Percentiles rank a stretch among this genome's conserved stretches.
These are phyloP conservation scores for Anolis apletophallus DNA, from an alignment of 2,797 vertebrate genomes.

Conservation along the genomic window DNA sequence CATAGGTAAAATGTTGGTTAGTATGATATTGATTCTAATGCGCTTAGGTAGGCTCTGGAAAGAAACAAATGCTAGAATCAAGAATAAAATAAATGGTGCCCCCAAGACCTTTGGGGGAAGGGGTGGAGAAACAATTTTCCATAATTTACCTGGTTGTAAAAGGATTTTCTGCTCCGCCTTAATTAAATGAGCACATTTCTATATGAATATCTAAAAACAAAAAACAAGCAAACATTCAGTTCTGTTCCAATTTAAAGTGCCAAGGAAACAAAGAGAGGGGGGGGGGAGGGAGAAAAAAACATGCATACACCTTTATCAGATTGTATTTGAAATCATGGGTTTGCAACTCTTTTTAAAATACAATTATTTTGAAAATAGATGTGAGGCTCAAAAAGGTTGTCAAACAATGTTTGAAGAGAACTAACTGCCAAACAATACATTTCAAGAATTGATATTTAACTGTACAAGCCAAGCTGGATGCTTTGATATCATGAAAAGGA, in stretches of 20 bases:
- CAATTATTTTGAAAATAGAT: constrained; percentile 1
- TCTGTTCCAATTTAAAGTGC: background rate
- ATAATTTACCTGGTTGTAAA: background rate
- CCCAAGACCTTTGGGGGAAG: background rate
- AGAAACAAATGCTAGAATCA: too few species aligned
- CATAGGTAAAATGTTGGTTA: too few species aligned
- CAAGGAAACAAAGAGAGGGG: background rate
- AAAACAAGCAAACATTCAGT: background rate
- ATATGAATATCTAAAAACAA: background rate
- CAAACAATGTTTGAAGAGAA: background rate
- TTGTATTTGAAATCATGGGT: background rate
- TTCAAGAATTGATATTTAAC: background rate
- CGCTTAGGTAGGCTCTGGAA: too few species aligned
- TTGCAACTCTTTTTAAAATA: background rate
- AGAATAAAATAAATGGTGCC: background rate
- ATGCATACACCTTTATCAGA: background rate
- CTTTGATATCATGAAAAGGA: constrained; percentile 19
- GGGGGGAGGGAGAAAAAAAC: background rate
- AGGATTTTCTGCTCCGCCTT: background rate
- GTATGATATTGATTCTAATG: too few species aligned
- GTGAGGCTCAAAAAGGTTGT: background rate
- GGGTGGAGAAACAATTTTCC: background rate
- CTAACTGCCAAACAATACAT: background rate
- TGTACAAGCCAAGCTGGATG: background rate
- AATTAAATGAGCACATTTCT: background rate